A percentile compares a stretch with the other conserved stretches of the same genome.
These are phyloP conservation scores for Cyanoramphus novaezelandiae DNA, from an alignment of 2,113 vertebrate species.

Conservation along the genomic window DNA sequence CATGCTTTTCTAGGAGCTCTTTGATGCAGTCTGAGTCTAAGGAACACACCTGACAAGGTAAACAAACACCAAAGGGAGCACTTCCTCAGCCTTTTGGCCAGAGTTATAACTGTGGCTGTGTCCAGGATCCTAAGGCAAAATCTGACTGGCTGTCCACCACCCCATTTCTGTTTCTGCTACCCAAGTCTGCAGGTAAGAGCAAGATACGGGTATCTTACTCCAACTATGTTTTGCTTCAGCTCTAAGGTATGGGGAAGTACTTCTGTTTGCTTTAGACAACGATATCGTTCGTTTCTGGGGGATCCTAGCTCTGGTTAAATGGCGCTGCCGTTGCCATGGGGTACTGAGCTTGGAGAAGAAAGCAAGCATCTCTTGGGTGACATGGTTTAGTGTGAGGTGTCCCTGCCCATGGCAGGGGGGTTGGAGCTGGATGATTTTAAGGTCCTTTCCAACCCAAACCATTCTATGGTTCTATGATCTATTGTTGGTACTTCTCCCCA, in stretches of 20 bases:
- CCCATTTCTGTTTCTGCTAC: neutral
- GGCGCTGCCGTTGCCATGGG: neutral
- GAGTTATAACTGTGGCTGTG: neutral
- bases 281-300: neutral
- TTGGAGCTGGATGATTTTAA: too few species aligned
- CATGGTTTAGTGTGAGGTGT: too few species aligned
- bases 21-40: constrained; percentile 10
- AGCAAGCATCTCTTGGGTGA: neutral
- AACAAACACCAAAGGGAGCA: neutral
- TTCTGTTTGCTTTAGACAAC: neutral
- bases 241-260: neutral
- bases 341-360: neutral
- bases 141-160: neutral
- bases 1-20: neutral
- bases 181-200: constrained; percentile 21
- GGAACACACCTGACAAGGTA: neutral
- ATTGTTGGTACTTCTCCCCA: neutral
- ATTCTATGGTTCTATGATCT: too few species aligned
- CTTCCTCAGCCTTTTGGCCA: neutral
- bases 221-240: neutral
- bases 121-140: neutral
- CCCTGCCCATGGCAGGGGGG: too few species aligned
- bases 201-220: neutral
- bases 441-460: too few species aligned
- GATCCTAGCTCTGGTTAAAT: neutral